Percentiles rank a stretch among this genome's conserved stretches.
Evolutionary conservation across 2,797 vertebrate species (phyloP).

Genomic region (Masticophis lateralis): DNA sequence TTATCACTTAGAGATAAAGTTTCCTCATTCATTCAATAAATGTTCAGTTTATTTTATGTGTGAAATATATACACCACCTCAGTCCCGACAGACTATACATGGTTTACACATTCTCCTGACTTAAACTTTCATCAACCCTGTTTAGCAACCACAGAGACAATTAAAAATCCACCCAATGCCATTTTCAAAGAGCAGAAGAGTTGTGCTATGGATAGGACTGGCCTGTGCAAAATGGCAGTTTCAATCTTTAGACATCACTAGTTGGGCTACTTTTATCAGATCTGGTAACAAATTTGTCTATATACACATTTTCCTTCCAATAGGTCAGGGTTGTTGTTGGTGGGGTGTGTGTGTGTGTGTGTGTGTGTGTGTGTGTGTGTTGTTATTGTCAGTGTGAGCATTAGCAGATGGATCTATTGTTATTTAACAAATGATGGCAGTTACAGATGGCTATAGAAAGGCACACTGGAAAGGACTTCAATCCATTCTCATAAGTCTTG

Average conservation of each 20-base stretch:
- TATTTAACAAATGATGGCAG: neutral
- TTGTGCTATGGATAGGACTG: neutral
- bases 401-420: neutral
- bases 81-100: neutral
- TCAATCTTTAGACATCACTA: neutral
- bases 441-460: neutral
- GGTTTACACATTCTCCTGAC: neutral
- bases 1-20: neutral
- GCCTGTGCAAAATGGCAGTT: neutral
- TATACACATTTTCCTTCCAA: neutral
- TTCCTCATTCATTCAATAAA: neutral
- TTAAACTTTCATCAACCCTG: neutral
- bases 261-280: neutral
- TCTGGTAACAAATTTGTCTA: neutral
- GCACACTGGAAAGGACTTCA: neutral
- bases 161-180: neutral
- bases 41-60: neutral
- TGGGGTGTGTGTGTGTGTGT: too few species aligned
- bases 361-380: too few species aligned
- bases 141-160: neutral
- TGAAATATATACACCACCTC: neutral
- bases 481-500: neutral
- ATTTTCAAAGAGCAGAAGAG: neutral
- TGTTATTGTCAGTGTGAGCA: neutral
- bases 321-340: too few species aligned